These are phyloP conservation scores for Plebejus melissa DNA, from an alignment of 2,888 invertebrate genomes.

Conservation along the genomic window DNA sequence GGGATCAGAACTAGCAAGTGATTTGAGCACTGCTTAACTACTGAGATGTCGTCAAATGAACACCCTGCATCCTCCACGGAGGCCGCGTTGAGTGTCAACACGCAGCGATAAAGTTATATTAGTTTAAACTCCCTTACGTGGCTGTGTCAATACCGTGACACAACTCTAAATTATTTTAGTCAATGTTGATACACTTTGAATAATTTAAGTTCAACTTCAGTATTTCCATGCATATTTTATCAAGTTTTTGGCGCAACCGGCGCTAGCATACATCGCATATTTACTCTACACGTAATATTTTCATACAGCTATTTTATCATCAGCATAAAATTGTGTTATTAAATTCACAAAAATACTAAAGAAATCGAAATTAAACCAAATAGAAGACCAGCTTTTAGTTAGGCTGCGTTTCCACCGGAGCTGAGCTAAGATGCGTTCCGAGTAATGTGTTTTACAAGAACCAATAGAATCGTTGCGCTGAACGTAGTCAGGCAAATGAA, in stretches of 20 bases:
- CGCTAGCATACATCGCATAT: neutral
- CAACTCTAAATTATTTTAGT: conserved; percentile 7
- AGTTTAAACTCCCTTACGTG: neutral
- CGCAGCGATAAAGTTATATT: neutral
- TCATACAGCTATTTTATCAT: neutral
- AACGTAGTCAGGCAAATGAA: no score
- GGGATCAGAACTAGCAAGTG: no score
- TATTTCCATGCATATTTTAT: conserved; percentile 4
- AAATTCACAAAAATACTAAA: no score
- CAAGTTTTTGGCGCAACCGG: neutral
- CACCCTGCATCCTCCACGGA: neutral
- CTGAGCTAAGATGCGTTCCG: no score
- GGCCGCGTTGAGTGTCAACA: neutral
- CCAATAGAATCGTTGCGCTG: no score
- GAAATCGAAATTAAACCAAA: no score
- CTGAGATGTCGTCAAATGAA: neutral
- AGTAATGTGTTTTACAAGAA: no score
- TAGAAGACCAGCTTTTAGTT: no score
- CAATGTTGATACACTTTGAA: conserved; percentile 14
- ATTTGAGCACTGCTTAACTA: neutral
- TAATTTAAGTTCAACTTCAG: conserved; percentile 6
- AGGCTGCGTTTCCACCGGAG: no score
- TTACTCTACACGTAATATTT: neutral
- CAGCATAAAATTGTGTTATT: no score
- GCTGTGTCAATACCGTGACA: neutral